phyloP scores from a whole-genome alignment of 2,113 vertebrate genomes.

The Hemibagrus wyckioides region DNA sequence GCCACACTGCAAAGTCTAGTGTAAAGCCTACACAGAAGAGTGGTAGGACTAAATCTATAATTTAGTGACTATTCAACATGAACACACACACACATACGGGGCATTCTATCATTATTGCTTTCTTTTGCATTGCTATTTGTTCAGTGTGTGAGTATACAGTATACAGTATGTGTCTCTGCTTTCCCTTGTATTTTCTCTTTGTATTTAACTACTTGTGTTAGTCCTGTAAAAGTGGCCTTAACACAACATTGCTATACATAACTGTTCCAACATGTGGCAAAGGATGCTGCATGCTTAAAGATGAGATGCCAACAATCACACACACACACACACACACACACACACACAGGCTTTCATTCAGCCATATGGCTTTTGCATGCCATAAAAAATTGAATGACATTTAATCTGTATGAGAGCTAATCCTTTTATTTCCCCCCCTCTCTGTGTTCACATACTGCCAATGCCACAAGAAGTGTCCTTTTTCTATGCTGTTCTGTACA shows the following conservation, averaged over 20 bases:
- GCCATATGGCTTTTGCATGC: constrained; percentile 1
- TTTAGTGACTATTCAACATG: not conserved
- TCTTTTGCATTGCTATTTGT: not conserved
- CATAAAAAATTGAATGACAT: constrained; percentile 35
- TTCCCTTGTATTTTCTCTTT: not conserved
- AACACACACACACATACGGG: not conserved
- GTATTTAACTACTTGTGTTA: not conserved
- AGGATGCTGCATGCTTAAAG: not conserved
- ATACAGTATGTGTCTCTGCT: not conserved
- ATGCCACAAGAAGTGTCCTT: not conserved
- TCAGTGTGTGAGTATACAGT: not conserved
- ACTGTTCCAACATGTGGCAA: not conserved
- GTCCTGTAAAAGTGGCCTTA: not conserved
- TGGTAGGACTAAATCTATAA: not conserved
- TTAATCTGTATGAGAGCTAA: constrained; percentile 41
- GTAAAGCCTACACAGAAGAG: not conserved
- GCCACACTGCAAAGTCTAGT: not conserved
- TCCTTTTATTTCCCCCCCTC: constrained; percentile 31
- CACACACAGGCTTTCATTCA: not conserved
- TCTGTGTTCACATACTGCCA: not conserved
- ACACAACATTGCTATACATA: not conserved
- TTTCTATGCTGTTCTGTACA: constrained; percentile 29
- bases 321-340: constrained; percentile 8
- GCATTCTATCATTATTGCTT: not conserved
- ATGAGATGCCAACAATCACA: not conserved